A percentile compares a stretch with the other conserved stretches of the same genome.
Evolutionary conservation across 2,113 vertebrate species (phyloP).

Genomic region (Anarhynchus alexandrinus): DNA sequence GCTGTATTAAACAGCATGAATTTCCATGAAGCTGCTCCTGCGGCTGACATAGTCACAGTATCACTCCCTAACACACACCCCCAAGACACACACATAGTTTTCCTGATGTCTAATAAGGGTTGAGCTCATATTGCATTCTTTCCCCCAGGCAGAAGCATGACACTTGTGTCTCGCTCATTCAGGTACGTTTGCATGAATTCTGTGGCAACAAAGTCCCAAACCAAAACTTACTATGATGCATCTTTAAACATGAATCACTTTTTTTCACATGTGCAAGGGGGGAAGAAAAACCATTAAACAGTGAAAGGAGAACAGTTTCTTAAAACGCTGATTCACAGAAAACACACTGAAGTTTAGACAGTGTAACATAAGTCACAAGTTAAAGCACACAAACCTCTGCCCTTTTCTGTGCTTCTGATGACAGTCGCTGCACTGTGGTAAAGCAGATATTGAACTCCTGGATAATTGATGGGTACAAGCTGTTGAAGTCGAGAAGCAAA

Average conservation of each 20-base stretch:
- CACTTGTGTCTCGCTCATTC: background rate
- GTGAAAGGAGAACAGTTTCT: background rate
- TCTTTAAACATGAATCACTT: background rate
- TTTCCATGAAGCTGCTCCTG: background rate
- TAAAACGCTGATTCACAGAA: background rate
- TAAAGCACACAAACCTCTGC: conserved; percentile 48
- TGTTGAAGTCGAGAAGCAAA: conserved; percentile 98
- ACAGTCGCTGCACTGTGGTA: conserved; percentile 89
- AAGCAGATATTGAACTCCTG: conserved; percentile 99
- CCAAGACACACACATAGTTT: background rate
- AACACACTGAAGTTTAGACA: background rate
- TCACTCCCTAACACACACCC: background rate
- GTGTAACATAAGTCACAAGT: background rate
- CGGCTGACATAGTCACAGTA: background rate
- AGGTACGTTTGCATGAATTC: background rate
- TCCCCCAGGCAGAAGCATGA: background rate
- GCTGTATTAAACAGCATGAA: background rate
- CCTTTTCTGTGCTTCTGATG: conserved; percentile 62
- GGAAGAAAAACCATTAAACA: background rate
- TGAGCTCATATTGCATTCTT: background rate
- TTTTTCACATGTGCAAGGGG: no score
- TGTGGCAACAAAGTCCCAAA: background rate
- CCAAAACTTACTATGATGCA: background rate
- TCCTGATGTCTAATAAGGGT: background rate
- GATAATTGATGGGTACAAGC: conserved; percentile 98